These are phyloP conservation scores for Rousettus leschenaultii DNA, from an alignment of 2,113 vertebrate genomes.

Conservation along the genomic window DNA sequence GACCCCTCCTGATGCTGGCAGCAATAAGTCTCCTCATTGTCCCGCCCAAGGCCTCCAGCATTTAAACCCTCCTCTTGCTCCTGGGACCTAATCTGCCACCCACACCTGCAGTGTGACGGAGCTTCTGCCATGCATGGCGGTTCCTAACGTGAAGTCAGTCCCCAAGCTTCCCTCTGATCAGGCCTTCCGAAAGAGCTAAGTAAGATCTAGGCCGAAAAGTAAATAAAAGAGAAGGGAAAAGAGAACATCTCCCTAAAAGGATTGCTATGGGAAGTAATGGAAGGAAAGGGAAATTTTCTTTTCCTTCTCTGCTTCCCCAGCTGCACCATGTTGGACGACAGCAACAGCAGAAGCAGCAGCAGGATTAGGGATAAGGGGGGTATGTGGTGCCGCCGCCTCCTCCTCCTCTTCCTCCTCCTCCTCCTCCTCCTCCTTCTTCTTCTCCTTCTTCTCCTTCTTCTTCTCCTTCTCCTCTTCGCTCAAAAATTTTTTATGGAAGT, in stretches of 20 bases:
- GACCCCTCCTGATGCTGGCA: neutral
- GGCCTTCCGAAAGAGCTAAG: neutral
- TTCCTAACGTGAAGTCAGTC: neutral
- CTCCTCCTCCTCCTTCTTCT: neutral
- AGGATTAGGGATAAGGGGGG: neutral
- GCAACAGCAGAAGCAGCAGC: neutral
- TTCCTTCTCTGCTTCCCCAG: neutral
- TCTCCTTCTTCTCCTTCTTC: fast-evolving
- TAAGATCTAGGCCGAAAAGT: neutral
- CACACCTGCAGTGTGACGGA: fast-evolving
- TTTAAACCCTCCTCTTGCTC: neutral
- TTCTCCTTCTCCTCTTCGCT: neutral
- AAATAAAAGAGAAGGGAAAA: neutral
- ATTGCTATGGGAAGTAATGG: neutral
- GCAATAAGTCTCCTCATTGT: fast-evolving
- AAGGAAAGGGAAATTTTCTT: neutral
- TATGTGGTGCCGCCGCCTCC: neutral
- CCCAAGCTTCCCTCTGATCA: neutral
- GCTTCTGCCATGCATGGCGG: neutral
- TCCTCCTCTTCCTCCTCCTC: fast-evolving
- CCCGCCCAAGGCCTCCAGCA: neutral
- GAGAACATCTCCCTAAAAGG: neutral
- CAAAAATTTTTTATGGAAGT: neutral
- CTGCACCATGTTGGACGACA: neutral
- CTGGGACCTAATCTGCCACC: neutral